Percentiles rank a stretch among this genome's conserved stretches.
Evolutionary conservation across 2,888 invertebrate genomes (phyloP).

Genomic region (Ophion costatus): DNA sequence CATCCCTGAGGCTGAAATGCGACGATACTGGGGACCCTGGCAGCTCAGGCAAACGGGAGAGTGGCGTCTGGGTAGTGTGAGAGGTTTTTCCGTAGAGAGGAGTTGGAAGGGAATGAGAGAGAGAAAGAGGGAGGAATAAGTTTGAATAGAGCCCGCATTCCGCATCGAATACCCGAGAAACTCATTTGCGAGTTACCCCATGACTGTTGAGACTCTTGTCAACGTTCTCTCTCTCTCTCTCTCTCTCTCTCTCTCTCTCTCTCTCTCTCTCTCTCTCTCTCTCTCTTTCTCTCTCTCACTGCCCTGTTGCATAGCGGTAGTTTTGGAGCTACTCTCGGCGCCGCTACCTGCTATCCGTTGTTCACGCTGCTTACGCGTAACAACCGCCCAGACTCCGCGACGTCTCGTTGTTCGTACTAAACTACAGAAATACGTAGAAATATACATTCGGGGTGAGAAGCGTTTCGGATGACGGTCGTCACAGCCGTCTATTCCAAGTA

Average conservation of each 20-base stretch:
- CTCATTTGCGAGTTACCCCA: conserved; percentile 79
- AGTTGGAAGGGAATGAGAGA: conserved; percentile 37
- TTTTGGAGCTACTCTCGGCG: conserved; percentile 38
- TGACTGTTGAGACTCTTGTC: conserved; percentile 63
- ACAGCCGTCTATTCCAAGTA: conserved; percentile 43
- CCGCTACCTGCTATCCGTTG: conserved; percentile 41
- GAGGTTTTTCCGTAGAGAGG: conserved; percentile 15
- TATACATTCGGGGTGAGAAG: conserved; percentile 16
- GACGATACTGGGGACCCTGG: conserved; percentile 3
- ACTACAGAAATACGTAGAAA: conserved; percentile 46
- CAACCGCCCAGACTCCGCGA: conserved; percentile 34
- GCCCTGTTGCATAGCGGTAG: background rate
- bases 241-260: too few species aligned
- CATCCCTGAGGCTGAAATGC: background rate
- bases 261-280: conserved; percentile 33
- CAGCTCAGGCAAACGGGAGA: conserved; percentile 11
- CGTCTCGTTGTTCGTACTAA: conserved; percentile 8
- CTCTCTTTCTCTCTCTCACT: conserved; percentile 18
- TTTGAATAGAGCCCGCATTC: conserved; percentile 80
- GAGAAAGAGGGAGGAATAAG: conserved; percentile 68
- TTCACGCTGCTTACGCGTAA: conserved; percentile 50
- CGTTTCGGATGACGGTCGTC: conserved; percentile 22
- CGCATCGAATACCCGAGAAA: conserved; percentile 79
- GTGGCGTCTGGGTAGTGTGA: conserved; percentile 18
- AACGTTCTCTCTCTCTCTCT: conserved; percentile 32